Percentiles rank a stretch among this genome's conserved stretches.
Conservation (phyloP, 1,140 invertebrate genomes). For the Brevipalpus yothersi region DNA sequence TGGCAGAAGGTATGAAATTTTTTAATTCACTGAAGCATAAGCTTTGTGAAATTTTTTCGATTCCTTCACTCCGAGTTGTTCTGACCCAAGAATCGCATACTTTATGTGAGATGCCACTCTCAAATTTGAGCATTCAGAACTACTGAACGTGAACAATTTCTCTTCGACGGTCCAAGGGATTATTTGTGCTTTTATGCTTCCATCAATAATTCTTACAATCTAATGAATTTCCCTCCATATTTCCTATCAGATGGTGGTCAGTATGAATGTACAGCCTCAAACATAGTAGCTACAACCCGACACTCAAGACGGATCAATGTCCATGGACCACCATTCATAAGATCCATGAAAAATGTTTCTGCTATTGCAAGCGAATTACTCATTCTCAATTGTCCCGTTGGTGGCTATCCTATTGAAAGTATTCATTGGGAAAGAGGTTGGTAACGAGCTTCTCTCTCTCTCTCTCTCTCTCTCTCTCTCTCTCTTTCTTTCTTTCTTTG, state of each 20-base stretch:
- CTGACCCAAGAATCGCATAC: too few relatives aligned
- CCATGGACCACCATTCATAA: conserved; percentile 55
- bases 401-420: conserved; percentile 65
- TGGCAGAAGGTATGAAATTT: conserved; percentile 48
- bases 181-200: too few relatives aligned
- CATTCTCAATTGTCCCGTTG: conserved; percentile 68
- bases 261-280: conserved; percentile 61
- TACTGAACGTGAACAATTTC: too few relatives aligned
- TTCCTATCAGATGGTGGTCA: background rate
- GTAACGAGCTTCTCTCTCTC: background rate
- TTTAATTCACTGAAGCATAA: too few relatives aligned
- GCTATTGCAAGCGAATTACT: conserved; percentile 62
- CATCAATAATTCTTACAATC: too few relatives aligned
- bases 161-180: too few relatives aligned
- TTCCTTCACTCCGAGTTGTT: too few relatives aligned
- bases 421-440: conserved; percentile 48
- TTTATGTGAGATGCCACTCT: too few relatives aligned
- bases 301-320: conserved; percentile 69
- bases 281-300: conserved; percentile 42
- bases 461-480: background rate
- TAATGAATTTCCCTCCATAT: background rate
- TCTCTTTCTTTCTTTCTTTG: background rate
- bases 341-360: conserved; percentile 72
- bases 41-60: conserved; percentile 21
- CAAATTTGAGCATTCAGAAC: too few relatives aligned